Base-by-base conservation (phyloP, 2,888 invertebrate genomes). In the Electrophaes corylata region DNA sequence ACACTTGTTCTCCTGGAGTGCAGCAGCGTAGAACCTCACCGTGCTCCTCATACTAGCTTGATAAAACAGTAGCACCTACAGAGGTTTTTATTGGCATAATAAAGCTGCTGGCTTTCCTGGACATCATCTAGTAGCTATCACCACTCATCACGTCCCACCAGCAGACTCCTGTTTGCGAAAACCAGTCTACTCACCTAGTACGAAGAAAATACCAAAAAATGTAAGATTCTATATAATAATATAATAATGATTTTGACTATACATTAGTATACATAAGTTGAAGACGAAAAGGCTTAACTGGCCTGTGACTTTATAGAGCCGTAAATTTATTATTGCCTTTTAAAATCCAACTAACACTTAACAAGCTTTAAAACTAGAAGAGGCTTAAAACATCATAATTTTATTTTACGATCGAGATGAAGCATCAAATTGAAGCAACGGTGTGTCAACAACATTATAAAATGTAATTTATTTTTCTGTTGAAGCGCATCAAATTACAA, bases 371-470 rank as follows among this genome's bases (percentile, higher is more conserved):
- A 33, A 47, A 16, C 26, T 40, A 19, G 29, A 18, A 18, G 18
- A 31, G 2, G 29, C 31, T 40, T 10, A 49, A 23, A 29, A 31
- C 29, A 43, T 43, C 31, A 51, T 33, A 33, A 51, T 43, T 43
- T 40, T n/a, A 14, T 37, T 49, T 48, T 51, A 51, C 23, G 50
- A 51, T 33, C 20, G 23, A 51, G 43, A 43, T 43, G 33, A 20
- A 16, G 4, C 50, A 43, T 51, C 23, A 33, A 50, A 50, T 16
- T 12, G 6, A 50, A 50, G 20, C 14, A 18, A 29, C 48, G 29
- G 47, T 26, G 18, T 23, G 50, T 31, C 41, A 41, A 50, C 41
- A 43, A 26, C 41, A 20, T 50, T 43, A 41, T 49, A 40, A 40
- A 48, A 8, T 18, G 19, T 40, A 39, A 40, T 19, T 31, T 41